These are phyloP conservation scores for Argyrosomus regius DNA, from an alignment of 2,797 vertebrate species.

Conservation along the genomic window DNA sequence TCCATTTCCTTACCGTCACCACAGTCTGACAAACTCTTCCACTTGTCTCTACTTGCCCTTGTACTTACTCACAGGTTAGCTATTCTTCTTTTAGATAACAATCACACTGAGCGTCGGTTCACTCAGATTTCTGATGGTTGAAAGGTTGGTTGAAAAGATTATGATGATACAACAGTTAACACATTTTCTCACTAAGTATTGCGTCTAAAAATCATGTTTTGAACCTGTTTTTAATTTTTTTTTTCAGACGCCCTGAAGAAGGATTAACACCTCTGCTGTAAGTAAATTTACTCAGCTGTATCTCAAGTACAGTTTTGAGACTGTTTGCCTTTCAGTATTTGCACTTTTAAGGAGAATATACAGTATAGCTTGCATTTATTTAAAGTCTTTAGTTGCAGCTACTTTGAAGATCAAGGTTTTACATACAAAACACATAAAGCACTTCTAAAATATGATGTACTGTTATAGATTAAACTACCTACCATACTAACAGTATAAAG, in stretches of 20 bases:
- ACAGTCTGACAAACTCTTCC: too few relatives aligned
- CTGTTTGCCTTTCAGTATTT: too few relatives aligned
- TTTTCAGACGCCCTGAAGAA: background rate
- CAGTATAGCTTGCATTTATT: background rate
- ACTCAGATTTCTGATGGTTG: background rate
- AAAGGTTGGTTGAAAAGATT: too few relatives aligned
- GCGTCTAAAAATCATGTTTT: background rate
- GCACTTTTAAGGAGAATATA: background rate
- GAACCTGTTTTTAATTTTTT: background rate
- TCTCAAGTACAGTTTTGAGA: too few relatives aligned
- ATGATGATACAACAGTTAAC: too few relatives aligned
- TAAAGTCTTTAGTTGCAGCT: background rate
- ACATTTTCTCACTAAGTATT: background rate
- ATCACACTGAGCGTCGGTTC: background rate
- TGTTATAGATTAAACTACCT: background rate
- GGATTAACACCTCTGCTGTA: too few relatives aligned
- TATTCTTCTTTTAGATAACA: background rate
- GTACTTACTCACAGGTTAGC: constrained; percentile 56
- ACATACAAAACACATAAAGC: background rate
- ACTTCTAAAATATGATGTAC: background rate
- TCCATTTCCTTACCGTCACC: background rate
- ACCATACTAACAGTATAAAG: background rate
- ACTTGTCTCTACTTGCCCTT: background rate
- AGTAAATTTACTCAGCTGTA: too few relatives aligned
- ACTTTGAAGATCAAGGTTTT: background rate